A percentile compares a stretch with the other conserved stretches of the same genome.
Conservation (phyloP, 2,888 invertebrate species). For the Drosophila anomelani region DNA sequence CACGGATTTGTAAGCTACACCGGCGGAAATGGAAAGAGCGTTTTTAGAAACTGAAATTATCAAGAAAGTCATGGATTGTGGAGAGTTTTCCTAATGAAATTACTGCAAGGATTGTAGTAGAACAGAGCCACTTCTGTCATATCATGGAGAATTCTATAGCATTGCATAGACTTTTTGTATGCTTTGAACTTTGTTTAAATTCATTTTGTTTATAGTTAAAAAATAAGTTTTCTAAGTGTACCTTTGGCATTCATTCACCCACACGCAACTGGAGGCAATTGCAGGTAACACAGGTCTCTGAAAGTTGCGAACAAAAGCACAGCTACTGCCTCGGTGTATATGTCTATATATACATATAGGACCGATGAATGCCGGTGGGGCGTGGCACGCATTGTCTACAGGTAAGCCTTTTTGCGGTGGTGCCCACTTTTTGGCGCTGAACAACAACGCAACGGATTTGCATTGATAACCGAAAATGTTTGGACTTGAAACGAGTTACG, state of each 20-base stretch:
- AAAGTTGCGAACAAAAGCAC: conserved; percentile 47
- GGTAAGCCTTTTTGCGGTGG: conserved; percentile 63
- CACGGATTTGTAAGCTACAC: conserved; percentile 13
- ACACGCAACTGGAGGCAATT: conserved; percentile 45
- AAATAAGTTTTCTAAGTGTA: not conserved
- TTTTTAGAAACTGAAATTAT: not conserved
- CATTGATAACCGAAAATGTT: conserved; percentile 71
- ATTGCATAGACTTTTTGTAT: not conserved
- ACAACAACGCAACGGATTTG: conserved; percentile 58
- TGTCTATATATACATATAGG: conserved; percentile 1
- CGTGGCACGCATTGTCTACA: conserved; percentile 51
- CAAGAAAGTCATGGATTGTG: no score
- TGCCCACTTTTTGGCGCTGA: conserved; percentile 59
- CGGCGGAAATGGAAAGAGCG: not conserved
- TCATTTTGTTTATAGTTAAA: not conserved
- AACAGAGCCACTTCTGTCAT: no score
- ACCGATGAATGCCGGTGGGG: conserved; percentile 31
- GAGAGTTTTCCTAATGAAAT: no score
- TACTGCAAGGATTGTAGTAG: no score
- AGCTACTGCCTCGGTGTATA: conserved; percentile 5
- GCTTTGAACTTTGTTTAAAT: not conserved
- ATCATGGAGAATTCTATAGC: not conserved
- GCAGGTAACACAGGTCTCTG: conserved; percentile 18
- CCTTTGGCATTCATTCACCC: not conserved
- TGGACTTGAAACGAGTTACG: conserved; percentile 34